Conservation (phyloP, 1,140 invertebrate genomes). For the Apolygus lucorum region DNA sequence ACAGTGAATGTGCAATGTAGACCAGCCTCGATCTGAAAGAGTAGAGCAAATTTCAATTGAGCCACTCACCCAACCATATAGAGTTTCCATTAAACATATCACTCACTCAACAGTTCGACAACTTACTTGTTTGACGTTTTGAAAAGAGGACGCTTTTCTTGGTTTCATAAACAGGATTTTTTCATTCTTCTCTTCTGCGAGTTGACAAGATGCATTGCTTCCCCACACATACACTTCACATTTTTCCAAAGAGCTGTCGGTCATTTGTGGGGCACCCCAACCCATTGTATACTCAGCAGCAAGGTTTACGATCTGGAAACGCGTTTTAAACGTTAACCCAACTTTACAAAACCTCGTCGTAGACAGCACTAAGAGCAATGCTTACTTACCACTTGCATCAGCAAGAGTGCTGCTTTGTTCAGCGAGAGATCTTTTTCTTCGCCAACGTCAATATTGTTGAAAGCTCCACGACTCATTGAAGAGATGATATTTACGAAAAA, state of each 20-base stretch:
- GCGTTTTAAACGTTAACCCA: background rate
- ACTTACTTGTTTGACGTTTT: conserved; percentile 48
- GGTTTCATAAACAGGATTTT: conserved; percentile 54
- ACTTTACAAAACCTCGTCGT: background rate
- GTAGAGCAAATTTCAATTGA: no score
- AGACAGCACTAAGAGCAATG: background rate
- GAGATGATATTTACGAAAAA: conserved; percentile 17
- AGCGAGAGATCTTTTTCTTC: conserved; percentile 37
- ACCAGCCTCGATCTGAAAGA: conserved; percentile 51
- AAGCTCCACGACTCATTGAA: conserved; percentile 6
- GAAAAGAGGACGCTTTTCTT: conserved; percentile 48
- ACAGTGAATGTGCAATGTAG: conserved; percentile 59
- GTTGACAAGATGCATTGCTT: conserved; percentile 57
- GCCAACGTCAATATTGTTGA: background rate
- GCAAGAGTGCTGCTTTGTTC: conserved; percentile 46
- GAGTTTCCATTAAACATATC: no score
- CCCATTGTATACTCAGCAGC: conserved; percentile 42
- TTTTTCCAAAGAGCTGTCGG: conserved; percentile 33
- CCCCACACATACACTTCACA: conserved; percentile 59
- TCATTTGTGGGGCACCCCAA: conserved; percentile 32
- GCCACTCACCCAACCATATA: background rate
- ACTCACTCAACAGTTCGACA: no score
- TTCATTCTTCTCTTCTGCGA: conserved; percentile 52
- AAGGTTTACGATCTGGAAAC: conserved; percentile 40
- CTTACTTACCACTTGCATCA: conserved; percentile 46